Conservation (phyloP, 2,888 invertebrate genomes). For the Ditylenchus weischeri region DNA sequence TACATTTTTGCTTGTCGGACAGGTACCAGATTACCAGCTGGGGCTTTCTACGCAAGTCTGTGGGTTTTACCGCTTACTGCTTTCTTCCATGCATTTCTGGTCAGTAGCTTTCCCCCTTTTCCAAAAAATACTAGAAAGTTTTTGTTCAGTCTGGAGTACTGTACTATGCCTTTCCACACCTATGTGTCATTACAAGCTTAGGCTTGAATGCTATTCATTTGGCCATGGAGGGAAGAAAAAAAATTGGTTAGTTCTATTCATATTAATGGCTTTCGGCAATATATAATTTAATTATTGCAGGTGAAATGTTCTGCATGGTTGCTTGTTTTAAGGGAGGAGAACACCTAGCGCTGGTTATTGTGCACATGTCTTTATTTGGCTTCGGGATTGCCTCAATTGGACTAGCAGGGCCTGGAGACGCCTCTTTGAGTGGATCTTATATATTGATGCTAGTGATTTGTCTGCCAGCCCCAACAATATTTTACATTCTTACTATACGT, state of each 20-base stretch:
- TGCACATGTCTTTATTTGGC: slow-evolving; percentile 40
- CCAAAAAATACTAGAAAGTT: background rate
- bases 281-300: too few relatives aligned
- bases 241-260: slow-evolving; percentile 19
- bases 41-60: slow-evolving; percentile 46
- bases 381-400: slow-evolving; percentile 28
- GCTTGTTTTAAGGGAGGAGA: slow-evolving; percentile 15
- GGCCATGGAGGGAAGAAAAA: slow-evolving; percentile 40
- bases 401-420: background rate
- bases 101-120: slow-evolving; percentile 27
- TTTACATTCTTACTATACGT: slow-evolving; percentile 46
- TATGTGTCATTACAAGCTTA: slow-evolving; percentile 38
- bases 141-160: slow-evolving; percentile 48
- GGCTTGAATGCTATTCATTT: slow-evolving; percentile 44
- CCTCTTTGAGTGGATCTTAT: background rate
- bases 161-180: slow-evolving; percentile 45
- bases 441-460: slow-evolving; percentile 21
- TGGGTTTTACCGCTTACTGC: slow-evolving; percentile 47
- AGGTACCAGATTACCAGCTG: slow-evolving; percentile 10
- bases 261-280: too few relatives aligned
- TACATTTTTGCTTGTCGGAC: slow-evolving; percentile 27
- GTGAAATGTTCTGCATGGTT: slow-evolving; percentile 35
- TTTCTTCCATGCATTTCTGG: slow-evolving; percentile 42
- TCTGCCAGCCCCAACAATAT: slow-evolving; percentile 44
- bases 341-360: slow-evolving; percentile 35